Evolutionary conservation across 1,140 invertebrate species (phyloP).

Genomic region (Drosophila asahinai): DNA sequence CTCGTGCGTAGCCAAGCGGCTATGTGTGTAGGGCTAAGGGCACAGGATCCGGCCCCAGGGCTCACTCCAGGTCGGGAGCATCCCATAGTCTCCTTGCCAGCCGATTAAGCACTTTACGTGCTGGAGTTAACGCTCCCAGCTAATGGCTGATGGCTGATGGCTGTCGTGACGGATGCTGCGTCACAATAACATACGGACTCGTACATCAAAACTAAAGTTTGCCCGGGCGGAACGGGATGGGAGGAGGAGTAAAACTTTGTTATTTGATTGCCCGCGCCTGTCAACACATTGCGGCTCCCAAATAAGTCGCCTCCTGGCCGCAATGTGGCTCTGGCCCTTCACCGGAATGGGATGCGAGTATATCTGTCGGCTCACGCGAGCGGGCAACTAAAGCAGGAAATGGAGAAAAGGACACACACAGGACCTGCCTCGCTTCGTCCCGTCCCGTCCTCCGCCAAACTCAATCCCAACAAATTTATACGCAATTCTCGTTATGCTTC

Average conservation of each 20-base stretch:
- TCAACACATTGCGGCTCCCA: conserved; percentile 47
- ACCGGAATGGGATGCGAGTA: not conserved
- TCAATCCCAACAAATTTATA: conserved; percentile 41
- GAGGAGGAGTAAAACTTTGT: conserved; percentile 53
- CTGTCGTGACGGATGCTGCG: conserved; percentile 36
- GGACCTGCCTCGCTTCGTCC: not conserved
- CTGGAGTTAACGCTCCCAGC: conserved; percentile 56
- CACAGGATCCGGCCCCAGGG: not conserved
- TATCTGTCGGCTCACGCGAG: conserved; percentile 11
- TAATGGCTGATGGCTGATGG: conserved; percentile 10
- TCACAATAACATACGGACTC: conserved; percentile 25
- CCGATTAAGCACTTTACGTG: conserved; percentile 71
- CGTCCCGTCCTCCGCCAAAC: conserved; percentile 3
- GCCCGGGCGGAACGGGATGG: conserved; percentile 11
- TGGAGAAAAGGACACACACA: conserved; percentile 11
- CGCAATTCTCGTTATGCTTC: conserved; percentile 15
- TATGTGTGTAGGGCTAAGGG: conserved; percentile 8
- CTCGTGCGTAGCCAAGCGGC: conserved; percentile 60
- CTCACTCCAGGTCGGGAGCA: not conserved
- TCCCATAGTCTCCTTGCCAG: conserved; percentile 49
- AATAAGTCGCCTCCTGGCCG: conserved; percentile 34
- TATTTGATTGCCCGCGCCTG: conserved; percentile 65
- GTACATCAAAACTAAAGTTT: conserved; percentile 52
- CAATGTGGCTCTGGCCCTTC: conserved; percentile 1
- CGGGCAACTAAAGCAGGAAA: conserved; percentile 8